Evolutionary conservation across 2,113 vertebrate species (phyloP), one percentile per base, ranked within the genome.

Genomic region (Neogobius melanostomus): DNA sequence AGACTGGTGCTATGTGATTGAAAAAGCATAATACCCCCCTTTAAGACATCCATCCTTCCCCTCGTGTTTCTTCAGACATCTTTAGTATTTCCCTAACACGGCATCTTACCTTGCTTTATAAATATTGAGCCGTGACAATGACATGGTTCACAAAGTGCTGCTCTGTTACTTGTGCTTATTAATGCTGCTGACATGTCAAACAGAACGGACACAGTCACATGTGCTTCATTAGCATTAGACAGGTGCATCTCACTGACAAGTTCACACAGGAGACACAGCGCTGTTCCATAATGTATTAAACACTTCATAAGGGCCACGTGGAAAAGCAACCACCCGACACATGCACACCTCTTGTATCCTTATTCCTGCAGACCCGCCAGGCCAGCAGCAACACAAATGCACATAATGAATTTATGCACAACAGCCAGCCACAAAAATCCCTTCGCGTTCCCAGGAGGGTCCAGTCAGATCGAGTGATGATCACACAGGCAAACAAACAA

Each of bases 141-240:
- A 53, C 64, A 62, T 73, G 61, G 8, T 64, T 68, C 74, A 65
- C 9, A 28, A 68, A 82, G 72, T 71, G 77, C 74, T 74, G 71
- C 47, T 12, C 65, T 81, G 79, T 82, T 78, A 79, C 69, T 67
- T 77, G 72, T 54, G 74, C 80, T 79, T 78, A 81, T 84, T 85
- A 87, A 82, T 51, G 81, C 57, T 45, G 78, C 79, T 88, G 87
- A 87, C 80, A 48, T 85, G 87, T 87, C 85, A 82, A 71, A 89
- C 84, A 85, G 71, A 76, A 36, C 44, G 11, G 52, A 81, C 79
- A 75, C 75, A 77, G 76, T 73, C 83, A 82, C 82, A 76, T 85
- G 83, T 78, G 79, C 82, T 64, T 85, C 75, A 82, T 86, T 87
- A 85, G 75, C 83, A 53, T 72, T 61, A 17, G 72, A 82, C 79